Base-by-base conservation (phyloP, 2,888 invertebrate genomes). In the Polyommatus icarus region DNA sequence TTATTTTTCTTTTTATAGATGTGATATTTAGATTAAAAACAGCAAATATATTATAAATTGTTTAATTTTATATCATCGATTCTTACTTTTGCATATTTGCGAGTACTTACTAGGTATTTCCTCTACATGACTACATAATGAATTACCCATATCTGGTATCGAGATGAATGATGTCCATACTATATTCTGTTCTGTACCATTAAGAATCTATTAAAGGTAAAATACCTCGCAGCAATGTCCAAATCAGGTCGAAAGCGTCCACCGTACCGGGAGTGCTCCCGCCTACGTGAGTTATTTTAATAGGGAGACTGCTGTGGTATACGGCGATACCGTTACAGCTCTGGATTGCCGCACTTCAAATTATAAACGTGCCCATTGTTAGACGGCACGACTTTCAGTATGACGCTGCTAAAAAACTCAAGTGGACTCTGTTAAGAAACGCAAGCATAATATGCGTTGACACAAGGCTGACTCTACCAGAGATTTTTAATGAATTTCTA, bases 281-380 rank as follows among this genome's bases (percentile, higher is more conserved):
- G 77, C 77, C 77, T 77, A 77, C 77, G 77, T 77, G 76, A 80
- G 79, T 79, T 82, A 83, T 83, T 83, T 80, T 80, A 82, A 81
- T 81, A 79, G 78, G 72, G 78, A 77, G 79, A 78, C 79, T 78
- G 79, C 78, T 78, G 78, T 77, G 67, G 81, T 80, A 75, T 75
- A 50, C 12, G 46, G 50, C 79, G 79, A 81, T 82, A 83, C 84
- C 83, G 86, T 83, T 86, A 83, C 79, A 78, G 83, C 82, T 81
- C 81, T 84, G 82, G 83, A 84, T 83, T 84, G 84, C 85, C 82
- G 81, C 86, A 85, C 87, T 86, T 84, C 81, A 84, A 84, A 83
- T 84, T 84, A 83, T 76, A 79, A 46, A 57, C 71, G 82, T 80
- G 18, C 83, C 84, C 87, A 84, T 83, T 85, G 80, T 78, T n/a